Evolutionary conservation across 2,888 invertebrate genomes (phyloP), one percentile per base, ranked within the genome.

Genomic region (Portevinia maculata): DNA sequence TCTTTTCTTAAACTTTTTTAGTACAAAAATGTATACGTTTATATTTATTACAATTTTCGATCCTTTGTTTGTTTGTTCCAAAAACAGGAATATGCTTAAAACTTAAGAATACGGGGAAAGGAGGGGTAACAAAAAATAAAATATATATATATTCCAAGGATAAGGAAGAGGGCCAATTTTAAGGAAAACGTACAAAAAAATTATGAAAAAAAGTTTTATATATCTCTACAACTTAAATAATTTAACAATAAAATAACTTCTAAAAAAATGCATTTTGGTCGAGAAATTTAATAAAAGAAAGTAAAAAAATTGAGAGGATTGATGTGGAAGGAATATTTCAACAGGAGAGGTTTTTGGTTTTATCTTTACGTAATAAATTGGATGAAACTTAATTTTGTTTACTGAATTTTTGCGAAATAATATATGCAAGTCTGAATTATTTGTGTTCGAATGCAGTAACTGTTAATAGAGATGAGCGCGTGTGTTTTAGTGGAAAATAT

Each of bases 11-110:
- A 75, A 79, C 69, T 50, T 81, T 24, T 83, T 78, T 78, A 71
- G 71, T 83, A 83, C 83, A 83, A 83, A 83, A 83, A 83, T 83
- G 83, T 83, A 83, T 83, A 83, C 71, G 83, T 73, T 78, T 67
- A 78, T 83, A 78, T 73, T 71, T 65, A 83, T 71, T 67, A 83
- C 83, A 83, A 78, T 71, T 59, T 74, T 79, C 44, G 59, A 44
- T 74, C 60, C 6, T 32, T 79, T 28, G 17, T 32, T 41, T 73
- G 52, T 32, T 41, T 73, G 52, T 62, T 39, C 57, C 41, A 46
- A 46, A 34, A 52, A 64, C 59, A 60, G 44, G 52, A 67, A 67
- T 64, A 83, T 71, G 71, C 83, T 78, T 62, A 78, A 41, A 83
- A 37, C 59, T 64, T 59, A 69, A 41, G 19, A 48, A 13, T 13